phyloP scores from a whole-genome alignment of 2,113 vertebrate genomes.

The Rattus rattus region DNA sequence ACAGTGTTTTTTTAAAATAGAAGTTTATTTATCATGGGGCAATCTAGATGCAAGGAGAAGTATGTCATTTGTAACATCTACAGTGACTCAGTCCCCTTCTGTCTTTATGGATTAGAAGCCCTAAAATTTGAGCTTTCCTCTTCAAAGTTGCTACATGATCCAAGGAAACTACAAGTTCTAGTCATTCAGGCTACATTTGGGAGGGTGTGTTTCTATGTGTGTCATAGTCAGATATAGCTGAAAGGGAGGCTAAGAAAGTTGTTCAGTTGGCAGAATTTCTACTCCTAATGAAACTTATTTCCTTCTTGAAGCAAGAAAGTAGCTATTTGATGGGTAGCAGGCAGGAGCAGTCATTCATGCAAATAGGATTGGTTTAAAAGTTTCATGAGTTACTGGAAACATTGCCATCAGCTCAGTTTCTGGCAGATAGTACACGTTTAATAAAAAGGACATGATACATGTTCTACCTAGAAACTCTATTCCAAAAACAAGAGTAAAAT shows the following conservation, averaged over 20 bases:
- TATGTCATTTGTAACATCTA: background rate
- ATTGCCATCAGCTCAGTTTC: background rate
- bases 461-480: background rate
- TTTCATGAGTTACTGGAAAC: background rate
- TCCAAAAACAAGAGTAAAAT: conserved; percentile 32
- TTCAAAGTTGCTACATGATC: background rate
- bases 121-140: background rate
- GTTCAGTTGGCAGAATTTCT: background rate
- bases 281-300: background rate
- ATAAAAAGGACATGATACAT: background rate
- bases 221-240: background rate
- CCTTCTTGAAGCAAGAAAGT: conserved; percentile 20
- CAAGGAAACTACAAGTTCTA: background rate
- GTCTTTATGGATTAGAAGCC: background rate
- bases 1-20: background rate
- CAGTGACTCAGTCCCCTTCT: background rate
- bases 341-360: background rate
- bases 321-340: background rate
- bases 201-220: too few species aligned
- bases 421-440: background rate
- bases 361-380: background rate
- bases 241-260: background rate
- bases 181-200: background rate
- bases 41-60: background rate
- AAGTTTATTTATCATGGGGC: background rate